These are phyloP conservation scores for Tupiocoris notatus DNA, from an alignment of 2,888 invertebrate genomes.

Conservation along the genomic window DNA sequence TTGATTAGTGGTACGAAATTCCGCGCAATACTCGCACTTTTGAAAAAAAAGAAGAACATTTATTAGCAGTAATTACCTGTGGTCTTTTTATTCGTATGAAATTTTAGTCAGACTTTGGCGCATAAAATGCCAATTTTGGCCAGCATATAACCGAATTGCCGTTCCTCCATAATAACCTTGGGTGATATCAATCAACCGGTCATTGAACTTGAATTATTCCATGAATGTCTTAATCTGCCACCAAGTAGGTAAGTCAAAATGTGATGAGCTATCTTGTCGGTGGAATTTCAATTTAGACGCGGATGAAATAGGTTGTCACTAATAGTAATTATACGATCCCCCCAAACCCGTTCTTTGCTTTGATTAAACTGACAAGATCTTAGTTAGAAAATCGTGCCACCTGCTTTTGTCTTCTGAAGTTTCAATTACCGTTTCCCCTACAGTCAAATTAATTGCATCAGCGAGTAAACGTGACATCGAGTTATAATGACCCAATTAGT, in stretches of 20 bases:
- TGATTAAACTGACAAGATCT: neutral
- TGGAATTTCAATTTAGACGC: neutral
- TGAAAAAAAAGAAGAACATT: no score
- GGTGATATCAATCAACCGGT: neutral
- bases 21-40: no score
- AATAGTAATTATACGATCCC: neutral
- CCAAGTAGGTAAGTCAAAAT: no score
- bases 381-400: neutral
- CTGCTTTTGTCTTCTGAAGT: neutral
- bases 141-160: no score
- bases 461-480: constrained; percentile 18
- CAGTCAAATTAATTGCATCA: constrained; percentile 9
- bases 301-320: neutral
- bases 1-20: no score
- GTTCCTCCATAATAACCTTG: no score
- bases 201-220: neutral
- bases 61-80: no score
- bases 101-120: no score
- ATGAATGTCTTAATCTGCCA: neutral
- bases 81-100: no score
- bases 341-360: neutral
- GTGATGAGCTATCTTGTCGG: no score
- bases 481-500: constrained; percentile 22
- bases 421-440: constrained; percentile 9
- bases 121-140: no score